Base-by-base conservation (phyloP, 2,888 invertebrate species). In the Heliconius ismenius region DNA sequence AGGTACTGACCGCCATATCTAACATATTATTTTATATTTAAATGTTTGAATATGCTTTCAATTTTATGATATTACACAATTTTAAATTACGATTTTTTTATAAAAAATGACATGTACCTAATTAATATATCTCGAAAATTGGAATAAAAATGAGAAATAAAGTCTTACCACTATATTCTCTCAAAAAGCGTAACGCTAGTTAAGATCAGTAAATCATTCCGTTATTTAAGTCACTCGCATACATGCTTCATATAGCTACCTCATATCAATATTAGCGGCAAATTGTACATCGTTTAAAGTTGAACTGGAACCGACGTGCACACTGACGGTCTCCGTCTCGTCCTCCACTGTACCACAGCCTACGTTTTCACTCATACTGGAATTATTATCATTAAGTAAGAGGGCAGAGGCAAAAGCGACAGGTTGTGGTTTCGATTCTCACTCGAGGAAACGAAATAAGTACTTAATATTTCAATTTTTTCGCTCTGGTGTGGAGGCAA, bases 1-100 rank as follows among this genome's bases (percentile, higher is more conserved):
- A 94, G 82, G 67, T 92, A 93, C 79, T 94, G 94, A 0, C 94
- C 94, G 11, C 92, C 89, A 80, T 94, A 94, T 80, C 94, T 94
- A 67, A 58, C 1, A 58, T 58, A n/a, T 10, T 58, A 58, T 49
- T 49, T 49, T 49, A 49, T 43, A 43, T 43, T 43, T 4, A 4
- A 15, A 13, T 43, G 43, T 43, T 43, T 43, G 4, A 15, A 15
- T 43, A 43, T 43, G 43, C 43, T 43, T 43, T 15, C 15, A 15
- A 43, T 15, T 43, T 43, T 15, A 4, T 4, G 43, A 43, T 2
- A 43, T 43, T 43, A 43, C 13, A 43, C 6, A 43, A 15, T 6
- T 15, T 43, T 15, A 43, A 43, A 1, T 15, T 15, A 0, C 32
- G 15, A 0, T 15, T 43, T 15, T 15, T 43, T 43, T 4, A 13